Percentiles rank a stretch among this genome's conserved stretches.
Conservation (phyloP, 2,113 vertebrate species). For the Triplophysa rosa region DNA sequence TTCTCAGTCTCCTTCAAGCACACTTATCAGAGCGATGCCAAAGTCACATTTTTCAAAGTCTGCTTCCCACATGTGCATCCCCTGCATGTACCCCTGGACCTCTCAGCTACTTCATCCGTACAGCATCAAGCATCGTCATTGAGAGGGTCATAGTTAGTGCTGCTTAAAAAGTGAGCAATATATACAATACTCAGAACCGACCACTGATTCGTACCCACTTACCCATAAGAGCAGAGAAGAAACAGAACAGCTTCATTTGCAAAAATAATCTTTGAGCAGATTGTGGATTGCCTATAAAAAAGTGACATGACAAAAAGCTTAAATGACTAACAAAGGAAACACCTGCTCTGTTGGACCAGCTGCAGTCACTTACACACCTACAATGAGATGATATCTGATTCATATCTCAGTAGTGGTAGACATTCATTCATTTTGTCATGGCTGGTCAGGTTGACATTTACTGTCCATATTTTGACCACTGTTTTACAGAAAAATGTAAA, state of each 20-base stretch:
- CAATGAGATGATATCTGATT: not conserved
- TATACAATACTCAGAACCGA: constrained; percentile 30
- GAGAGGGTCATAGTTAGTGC: constrained; percentile 8
- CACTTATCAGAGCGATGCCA: constrained; percentile 49
- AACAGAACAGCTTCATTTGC: not conserved
- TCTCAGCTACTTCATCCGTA: constrained; percentile 45
- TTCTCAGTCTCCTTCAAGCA: constrained; percentile 18
- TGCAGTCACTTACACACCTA: not conserved
- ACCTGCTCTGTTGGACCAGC: not conserved
- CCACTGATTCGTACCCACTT: constrained; percentile 31
- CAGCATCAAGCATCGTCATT: constrained; percentile 43
- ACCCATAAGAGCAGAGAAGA: not conserved
- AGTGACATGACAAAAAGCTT: not conserved
- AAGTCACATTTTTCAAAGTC: constrained; percentile 51
- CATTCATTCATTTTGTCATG: not conserved
- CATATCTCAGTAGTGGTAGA: not conserved
- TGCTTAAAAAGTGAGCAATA: constrained; percentile 14
- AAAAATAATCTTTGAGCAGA: not conserved
- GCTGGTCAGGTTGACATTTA: no score
- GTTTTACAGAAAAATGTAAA: no score
- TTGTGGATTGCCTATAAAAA: not conserved
- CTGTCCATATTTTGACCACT: no score
- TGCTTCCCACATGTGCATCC: constrained; percentile 47
- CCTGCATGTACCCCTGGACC: constrained; percentile 42
- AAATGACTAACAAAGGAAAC: constrained; percentile 4